phyloP scores from a whole-genome alignment of 2,113 vertebrate genomes.

The Rousettus leschenaultii region DNA sequence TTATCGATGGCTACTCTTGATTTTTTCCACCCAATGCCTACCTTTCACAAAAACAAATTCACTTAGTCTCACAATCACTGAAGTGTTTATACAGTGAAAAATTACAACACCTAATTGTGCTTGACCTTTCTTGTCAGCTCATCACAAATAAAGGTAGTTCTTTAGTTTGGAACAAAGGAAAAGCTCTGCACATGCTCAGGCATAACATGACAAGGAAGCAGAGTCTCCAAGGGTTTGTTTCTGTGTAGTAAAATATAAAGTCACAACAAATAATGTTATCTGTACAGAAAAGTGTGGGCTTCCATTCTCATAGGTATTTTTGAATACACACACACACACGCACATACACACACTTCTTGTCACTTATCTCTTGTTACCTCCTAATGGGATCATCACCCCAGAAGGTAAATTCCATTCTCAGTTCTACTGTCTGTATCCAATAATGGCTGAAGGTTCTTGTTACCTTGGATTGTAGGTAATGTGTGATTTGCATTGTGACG shows the following conservation, averaged over 20 bases:
- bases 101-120: not conserved
- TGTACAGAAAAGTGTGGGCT: conserved; percentile 35
- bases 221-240: not conserved
- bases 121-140: conserved; percentile 33
- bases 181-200: conserved; percentile 66
- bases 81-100: conserved; percentile 25
- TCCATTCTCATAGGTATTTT: conserved; percentile 7
- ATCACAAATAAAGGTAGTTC: conserved; percentile 22
- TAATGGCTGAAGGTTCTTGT: not conserved
- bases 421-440: not conserved
- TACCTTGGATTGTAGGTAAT: not conserved
- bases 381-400: not conserved
- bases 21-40: not conserved
- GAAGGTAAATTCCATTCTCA: conserved; percentile 2
- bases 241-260: not conserved
- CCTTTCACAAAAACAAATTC: not conserved
- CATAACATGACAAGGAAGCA: conserved; percentile 46
- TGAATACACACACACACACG: not conserved
- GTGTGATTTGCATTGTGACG: not conserved
- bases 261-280: not conserved
- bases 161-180: conserved; percentile 9
- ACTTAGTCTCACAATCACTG: not conserved
- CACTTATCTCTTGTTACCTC: not conserved
- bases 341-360: not conserved
- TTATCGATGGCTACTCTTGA: not conserved